Evolutionary conservation across 1,140 invertebrate species (phyloP).

Genomic region (Neotoxoptera formosana): DNA sequence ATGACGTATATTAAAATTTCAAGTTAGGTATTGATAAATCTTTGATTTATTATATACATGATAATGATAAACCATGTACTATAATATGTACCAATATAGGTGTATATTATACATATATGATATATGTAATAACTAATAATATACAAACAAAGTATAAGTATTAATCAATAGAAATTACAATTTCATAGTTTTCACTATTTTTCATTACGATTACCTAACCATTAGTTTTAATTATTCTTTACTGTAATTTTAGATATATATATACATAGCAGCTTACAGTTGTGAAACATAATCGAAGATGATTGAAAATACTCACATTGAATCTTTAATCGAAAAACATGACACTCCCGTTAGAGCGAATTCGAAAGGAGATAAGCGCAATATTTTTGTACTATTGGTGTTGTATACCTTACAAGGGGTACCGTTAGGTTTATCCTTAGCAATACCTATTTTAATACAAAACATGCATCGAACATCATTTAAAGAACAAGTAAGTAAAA

Average conservation of each 20-base stretch:
- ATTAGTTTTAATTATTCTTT: neutral
- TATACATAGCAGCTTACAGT: neutral
- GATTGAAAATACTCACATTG: neutral
- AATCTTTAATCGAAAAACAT: slow-evolving; percentile 32
- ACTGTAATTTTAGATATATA: neutral
- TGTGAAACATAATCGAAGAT: neutral
- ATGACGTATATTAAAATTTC: neutral
- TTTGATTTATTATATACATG: neutral
- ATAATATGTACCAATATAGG: neutral
- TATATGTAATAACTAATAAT: too few species aligned
- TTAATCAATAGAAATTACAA: neutral
- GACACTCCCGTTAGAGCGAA: neutral
- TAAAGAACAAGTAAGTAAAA: slow-evolving; percentile 72
- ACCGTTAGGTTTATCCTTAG: slow-evolving; percentile 89
- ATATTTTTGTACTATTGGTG: slow-evolving; percentile 87
- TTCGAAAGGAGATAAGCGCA: slow-evolving; percentile 71
- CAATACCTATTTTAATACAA: slow-evolving; percentile 94
- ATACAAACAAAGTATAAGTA: neutral
- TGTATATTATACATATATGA: too few species aligned
- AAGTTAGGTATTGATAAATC: too few species aligned
- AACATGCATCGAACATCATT: slow-evolving; percentile 67
- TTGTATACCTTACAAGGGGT: slow-evolving; percentile 96
- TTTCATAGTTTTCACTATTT: neutral
- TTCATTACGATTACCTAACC: too few species aligned
- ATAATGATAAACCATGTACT: neutral